Percentiles rank a stretch among this genome's conserved stretches.
These are phyloP conservation scores for Drepana arcuata DNA, from an alignment of 1,140 invertebrate species.

Conservation along the genomic window DNA sequence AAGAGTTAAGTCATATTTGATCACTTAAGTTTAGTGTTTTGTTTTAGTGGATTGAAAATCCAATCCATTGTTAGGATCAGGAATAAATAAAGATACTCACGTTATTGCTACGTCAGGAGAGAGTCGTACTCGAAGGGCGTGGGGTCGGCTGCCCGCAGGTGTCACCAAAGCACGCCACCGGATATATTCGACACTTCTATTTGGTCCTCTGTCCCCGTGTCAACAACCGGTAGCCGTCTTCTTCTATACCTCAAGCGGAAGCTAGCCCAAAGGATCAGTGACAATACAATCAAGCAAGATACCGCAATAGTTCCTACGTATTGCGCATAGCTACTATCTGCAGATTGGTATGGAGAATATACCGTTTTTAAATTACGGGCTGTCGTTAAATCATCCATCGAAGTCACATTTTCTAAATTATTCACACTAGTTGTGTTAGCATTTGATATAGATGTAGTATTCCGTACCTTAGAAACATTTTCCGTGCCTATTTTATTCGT, in stretches of 20 bases:
- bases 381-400: slow-evolving; percentile 22
- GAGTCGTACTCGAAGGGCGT: slow-evolving; percentile 73
- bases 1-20: too few species aligned
- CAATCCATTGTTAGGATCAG: too few species aligned
- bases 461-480: slow-evolving; percentile 12
- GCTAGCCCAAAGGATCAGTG: slow-evolving; percentile 63
- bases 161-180: slow-evolving; percentile 81
- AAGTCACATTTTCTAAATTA: slow-evolving; percentile 14
- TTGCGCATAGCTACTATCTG: slow-evolving; percentile 37
- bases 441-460: too few species aligned
- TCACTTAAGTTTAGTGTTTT: too few species aligned
- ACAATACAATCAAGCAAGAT: slow-evolving; percentile 39
- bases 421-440: too few species aligned
- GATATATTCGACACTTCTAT: slow-evolving; percentile 80
- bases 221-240: slow-evolving; percentile 46
- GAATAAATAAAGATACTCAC: too few species aligned
- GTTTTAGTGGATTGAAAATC: too few species aligned
- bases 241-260: slow-evolving; percentile 52
- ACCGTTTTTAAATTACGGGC: slow-evolving; percentile 41
- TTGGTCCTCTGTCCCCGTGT: slow-evolving; percentile 71
- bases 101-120: slow-evolving; percentile 67
- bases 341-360: slow-evolving; percentile 48
- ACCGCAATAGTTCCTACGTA: slow-evolving; percentile 49
- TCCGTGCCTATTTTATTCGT: slow-evolving; percentile 9
- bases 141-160: slow-evolving; percentile 71